Evolutionary conservation across 2,797 vertebrate genomes (phyloP).

Genomic region (Diplodus puntazzo): DNA sequence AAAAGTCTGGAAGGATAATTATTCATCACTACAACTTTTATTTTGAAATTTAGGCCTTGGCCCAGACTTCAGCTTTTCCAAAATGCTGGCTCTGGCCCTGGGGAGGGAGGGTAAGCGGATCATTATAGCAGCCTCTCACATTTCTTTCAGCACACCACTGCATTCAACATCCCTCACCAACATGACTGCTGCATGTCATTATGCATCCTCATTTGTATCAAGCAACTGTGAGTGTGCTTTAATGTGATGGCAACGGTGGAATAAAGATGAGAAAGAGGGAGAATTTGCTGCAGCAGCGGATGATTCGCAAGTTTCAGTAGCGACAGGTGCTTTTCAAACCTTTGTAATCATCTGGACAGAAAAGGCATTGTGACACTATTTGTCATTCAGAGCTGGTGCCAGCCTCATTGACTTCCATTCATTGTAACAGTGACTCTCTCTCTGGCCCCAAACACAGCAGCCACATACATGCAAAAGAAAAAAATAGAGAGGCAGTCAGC

Average conservation of each 20-base stretch:
- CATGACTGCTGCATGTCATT: background rate
- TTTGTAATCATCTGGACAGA: background rate
- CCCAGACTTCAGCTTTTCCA: background rate
- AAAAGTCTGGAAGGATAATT: too few relatives aligned
- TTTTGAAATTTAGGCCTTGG: too few relatives aligned
- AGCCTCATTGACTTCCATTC: slow-evolving; percentile 40
- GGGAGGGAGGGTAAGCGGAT: background rate
- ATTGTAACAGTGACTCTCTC: background rate
- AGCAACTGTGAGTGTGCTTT: background rate
- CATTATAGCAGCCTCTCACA: background rate
- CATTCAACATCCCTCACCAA: background rate
- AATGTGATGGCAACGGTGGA: background rate
- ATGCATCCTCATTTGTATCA: too few relatives aligned
- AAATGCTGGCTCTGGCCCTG: background rate
- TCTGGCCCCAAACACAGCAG: slow-evolving; percentile 8
- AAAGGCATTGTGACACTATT: slow-evolving; percentile 2
- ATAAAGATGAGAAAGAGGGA: background rate
- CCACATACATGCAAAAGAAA: slow-evolving; percentile 11
- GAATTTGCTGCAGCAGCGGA: background rate
- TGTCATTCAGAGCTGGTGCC: slow-evolving; percentile 38
- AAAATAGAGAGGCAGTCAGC: slow-evolving; percentile 14
- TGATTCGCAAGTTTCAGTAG: background rate
- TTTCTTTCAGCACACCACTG: background rate
- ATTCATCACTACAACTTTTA: too few relatives aligned
- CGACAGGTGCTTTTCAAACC: background rate